Evolutionary conservation across 2,797 vertebrate species (phyloP), one percentile per base, ranked within the genome.

Genomic region (Coracias cyanogaster): DNA sequence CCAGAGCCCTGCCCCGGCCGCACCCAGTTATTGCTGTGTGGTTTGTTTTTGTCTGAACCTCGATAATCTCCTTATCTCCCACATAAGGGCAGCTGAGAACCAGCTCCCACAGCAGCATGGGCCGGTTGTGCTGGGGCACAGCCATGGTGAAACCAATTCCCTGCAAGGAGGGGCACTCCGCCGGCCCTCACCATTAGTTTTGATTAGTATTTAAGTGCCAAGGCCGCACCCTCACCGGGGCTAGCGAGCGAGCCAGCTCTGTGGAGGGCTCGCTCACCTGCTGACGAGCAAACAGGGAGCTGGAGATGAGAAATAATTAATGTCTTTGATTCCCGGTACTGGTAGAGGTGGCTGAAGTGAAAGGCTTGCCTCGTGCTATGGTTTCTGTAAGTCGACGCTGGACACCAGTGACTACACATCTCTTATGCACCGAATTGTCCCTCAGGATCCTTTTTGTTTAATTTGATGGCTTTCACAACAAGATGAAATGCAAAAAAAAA

Each of bases 341-440:
- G 46, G 22, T 29, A 52, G 25, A 11, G 20, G 41, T 1, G 2
- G 28, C 15, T 1, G 1, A 66, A 78, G 26, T 31, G 61, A 80
- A 82, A 80, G 16, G 9, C 39, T 90, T 74, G 8, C 31, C 49
- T 86, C 60, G 18, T 51, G 26, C 48, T 58, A 4, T 22, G 46
- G 71, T 51, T 90, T 58, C 71, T 0, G 0, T 65, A 82, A 48
- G 45, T 58, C 4, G 4, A 9, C 0, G 0, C 2, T 7, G 21
- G 58, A 29, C 16, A 12, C 6, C 21, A 13, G 12, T 7, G 52
- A 61, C 69, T 52, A 86, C 37, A 33, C 45, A 57, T 67, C 49
- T 15, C 66, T 88, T 74, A 46, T 33, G 74, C 74, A 49, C 16
- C 37, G 60, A 76, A 24, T 37, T 55, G 7, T 58, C 52, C 19